A percentile compares a stretch with the other conserved stretches of the same genome.
Conservation (phyloP, 2,888 invertebrate species). For the Chirona hameri region DNA sequence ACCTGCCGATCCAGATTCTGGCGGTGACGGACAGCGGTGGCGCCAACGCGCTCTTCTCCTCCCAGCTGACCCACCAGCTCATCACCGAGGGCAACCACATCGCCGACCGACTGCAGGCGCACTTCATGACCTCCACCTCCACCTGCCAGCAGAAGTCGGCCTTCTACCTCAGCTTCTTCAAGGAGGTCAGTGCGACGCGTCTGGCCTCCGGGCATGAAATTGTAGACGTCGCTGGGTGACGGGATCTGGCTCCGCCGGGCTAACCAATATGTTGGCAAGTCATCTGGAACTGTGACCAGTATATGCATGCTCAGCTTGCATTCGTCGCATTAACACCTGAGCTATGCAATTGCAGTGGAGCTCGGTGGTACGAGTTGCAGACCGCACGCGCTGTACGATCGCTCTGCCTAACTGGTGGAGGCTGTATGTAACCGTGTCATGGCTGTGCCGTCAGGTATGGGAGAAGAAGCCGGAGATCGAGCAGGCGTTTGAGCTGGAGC, state of each 20-base stretch:
- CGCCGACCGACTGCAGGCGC: constrained; percentile 82
- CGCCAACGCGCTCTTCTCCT: constrained; percentile 83
- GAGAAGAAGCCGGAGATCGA: constrained; percentile 93
- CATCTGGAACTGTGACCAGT: too few species aligned
- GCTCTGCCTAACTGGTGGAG: too few species aligned
- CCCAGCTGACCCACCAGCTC: constrained; percentile 80
- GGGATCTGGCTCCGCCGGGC: too few species aligned
- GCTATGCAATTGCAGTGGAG: too few species aligned
- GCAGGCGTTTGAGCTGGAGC: constrained; percentile 81
- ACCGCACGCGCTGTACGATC: too few species aligned
- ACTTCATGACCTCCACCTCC: constrained; percentile 85
- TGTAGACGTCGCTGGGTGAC: too few species aligned
- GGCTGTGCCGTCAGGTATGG: constrained; percentile 54
- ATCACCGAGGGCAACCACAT: constrained; percentile 90
- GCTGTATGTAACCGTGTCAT: too few species aligned
- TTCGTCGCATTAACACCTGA: too few species aligned
- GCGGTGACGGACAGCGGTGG: constrained; percentile 88
- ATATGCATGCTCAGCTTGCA: too few species aligned
- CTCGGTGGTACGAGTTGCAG: too few species aligned
- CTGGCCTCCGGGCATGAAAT: too few species aligned
- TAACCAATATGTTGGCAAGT: too few species aligned
- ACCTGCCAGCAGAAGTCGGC: constrained; percentile 84
- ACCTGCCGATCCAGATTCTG: constrained; percentile 58
- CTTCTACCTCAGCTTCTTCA: constrained; percentile 92
- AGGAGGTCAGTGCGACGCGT: constrained; percentile 61